A percentile compares a stretch with the other conserved stretches of the same genome.
Conservation (phyloP, 2,113 vertebrate genomes). For the Menura novaehollandiae region DNA sequence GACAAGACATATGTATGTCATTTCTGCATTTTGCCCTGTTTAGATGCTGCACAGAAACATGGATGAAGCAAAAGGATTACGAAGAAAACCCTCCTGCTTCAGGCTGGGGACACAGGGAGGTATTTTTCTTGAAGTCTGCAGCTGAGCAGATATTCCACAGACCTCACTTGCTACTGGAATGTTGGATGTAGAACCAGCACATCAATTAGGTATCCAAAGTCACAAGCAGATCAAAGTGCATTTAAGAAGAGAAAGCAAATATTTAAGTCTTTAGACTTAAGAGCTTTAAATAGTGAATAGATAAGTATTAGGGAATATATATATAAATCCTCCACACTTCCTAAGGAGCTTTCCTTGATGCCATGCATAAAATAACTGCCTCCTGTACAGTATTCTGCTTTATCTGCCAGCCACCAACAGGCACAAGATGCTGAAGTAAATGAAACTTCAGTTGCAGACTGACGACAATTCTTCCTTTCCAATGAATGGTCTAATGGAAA, state of each 20-base stretch:
- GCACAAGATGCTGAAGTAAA: background rate
- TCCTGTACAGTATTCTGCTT: background rate
- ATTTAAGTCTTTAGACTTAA: background rate
- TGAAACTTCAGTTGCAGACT: background rate
- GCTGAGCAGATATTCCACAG: background rate
- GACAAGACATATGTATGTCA: background rate
- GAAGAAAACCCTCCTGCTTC: background rate
- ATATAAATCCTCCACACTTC: background rate
- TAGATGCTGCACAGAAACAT: background rate
- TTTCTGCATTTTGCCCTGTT: background rate
- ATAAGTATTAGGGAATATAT: background rate
- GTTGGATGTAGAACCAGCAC: background rate
- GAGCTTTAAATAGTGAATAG: background rate
- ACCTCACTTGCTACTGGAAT: background rate
- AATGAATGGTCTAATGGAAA: background rate
- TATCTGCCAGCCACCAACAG: background rate
- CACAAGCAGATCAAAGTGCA: background rate
- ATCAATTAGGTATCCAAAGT: background rate
- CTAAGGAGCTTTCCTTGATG: slow-evolving; percentile 24
- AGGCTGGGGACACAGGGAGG: background rate
- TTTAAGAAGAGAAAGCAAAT: background rate
- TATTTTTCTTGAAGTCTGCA: background rate
- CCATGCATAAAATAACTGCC: background rate
- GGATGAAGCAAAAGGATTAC: background rate
- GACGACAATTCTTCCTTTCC: background rate